phyloP scores from a whole-genome alignment of 2,113 vertebrate genomes.

The Coptodon bakossiorum region DNA sequence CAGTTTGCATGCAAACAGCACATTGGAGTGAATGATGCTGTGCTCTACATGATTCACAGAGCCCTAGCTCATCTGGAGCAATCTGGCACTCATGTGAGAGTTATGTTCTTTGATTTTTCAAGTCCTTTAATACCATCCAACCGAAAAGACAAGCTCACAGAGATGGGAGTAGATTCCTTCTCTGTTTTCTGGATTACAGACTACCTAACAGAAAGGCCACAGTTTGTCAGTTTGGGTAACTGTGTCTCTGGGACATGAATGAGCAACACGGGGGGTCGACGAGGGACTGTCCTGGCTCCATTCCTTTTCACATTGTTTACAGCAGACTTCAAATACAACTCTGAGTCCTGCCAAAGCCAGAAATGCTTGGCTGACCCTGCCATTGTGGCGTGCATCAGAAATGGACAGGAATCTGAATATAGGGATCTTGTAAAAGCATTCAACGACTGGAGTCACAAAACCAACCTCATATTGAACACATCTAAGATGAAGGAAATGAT shows the following conservation, averaged over 20 bases:
- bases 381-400: background rate
- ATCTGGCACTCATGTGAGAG: background rate
- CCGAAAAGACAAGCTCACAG: background rate
- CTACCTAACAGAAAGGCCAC: background rate
- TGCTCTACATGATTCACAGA: background rate
- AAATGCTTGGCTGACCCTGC: background rate
- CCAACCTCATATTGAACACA: background rate
- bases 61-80: background rate
- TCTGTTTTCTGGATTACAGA: background rate
- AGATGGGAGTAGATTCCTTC: background rate
- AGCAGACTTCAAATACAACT: background rate
- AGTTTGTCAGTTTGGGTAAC: background rate
- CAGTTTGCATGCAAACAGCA: background rate
- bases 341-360: background rate
- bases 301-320: background rate
- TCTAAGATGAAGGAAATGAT: background rate
- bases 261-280: background rate
- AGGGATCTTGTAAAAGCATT: background rate
- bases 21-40: no score
- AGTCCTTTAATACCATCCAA: background rate
- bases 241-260: background rate
- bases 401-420: background rate
- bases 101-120: background rate
- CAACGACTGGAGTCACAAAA: background rate
- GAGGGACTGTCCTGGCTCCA: background rate